A percentile compares a stretch with the other conserved stretches of the same genome.
phyloP scores from a whole-genome alignment of 1,140 invertebrate genomes.

The Drosophila saltans region DNA sequence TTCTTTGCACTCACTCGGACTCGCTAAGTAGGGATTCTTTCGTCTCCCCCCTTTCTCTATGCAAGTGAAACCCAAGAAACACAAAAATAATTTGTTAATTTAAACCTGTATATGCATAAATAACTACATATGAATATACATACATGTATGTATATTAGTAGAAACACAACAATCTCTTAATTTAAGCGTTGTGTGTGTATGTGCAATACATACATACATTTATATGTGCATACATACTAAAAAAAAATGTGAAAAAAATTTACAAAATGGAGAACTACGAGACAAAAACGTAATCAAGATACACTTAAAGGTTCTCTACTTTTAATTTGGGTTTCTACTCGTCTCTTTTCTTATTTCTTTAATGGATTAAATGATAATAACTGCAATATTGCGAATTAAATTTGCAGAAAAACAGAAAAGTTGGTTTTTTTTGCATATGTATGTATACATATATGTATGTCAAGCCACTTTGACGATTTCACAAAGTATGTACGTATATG shows the following conservation, averaged over 20 bases:
- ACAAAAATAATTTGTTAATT: slow-evolving; percentile 25
- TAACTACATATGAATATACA: slow-evolving; percentile 13
- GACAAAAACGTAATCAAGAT: slow-evolving; percentile 3
- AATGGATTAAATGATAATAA: not conserved
- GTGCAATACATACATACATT: slow-evolving; percentile 14
- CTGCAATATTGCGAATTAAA: not conserved
- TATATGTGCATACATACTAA: slow-evolving; percentile 22
- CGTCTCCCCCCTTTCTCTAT: not conserved
- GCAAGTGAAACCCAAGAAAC: slow-evolving; percentile 27
- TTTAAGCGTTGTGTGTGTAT: slow-evolving; percentile 17
- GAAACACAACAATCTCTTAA: slow-evolving; percentile 14
- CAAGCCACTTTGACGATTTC: slow-evolving; percentile 61
- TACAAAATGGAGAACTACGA: slow-evolving; percentile 43
- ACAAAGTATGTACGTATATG: slow-evolving; percentile 44
- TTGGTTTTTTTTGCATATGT: slow-evolving; percentile 15
- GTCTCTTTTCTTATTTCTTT: not conserved
- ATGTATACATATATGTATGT: slow-evolving; percentile 16
- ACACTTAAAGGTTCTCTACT: not conserved
- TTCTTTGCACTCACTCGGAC: slow-evolving; percentile 31
- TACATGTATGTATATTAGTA: slow-evolving; percentile 13
- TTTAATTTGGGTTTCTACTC: not conserved
- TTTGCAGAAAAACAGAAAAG: slow-evolving; percentile 13
- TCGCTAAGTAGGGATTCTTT: slow-evolving; percentile 10
- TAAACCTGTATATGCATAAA: slow-evolving; percentile 7
- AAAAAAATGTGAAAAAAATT: slow-evolving; percentile 29